Base-by-base conservation (phyloP, 2,797 vertebrate genomes). In the Buphagus erythrorhynchus region DNA sequence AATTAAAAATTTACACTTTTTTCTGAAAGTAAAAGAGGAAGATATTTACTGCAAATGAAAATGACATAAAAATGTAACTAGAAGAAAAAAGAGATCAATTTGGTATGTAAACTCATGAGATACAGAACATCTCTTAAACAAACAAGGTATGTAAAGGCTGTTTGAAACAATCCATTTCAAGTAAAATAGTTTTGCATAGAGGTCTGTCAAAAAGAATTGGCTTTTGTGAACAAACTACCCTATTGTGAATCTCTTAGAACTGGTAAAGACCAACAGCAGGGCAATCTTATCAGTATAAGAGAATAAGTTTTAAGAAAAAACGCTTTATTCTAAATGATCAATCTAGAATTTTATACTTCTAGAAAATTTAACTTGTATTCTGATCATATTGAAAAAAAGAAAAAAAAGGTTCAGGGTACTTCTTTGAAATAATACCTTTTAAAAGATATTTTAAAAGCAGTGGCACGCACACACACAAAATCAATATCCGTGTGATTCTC, bases 181-280 rank as follows among this genome's bases (percentile, higher is more conserved):
- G 69, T 90, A 86, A 96, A 98, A 97, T 85, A 95, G 91, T 92
- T 97, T 97, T 96, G 93, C 96, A 96, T 67, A 96, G 95, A 95
- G 77, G 90, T 92, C 90, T 96, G 92, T 97, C 97, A 96, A 89
- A 67, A 52, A 94, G 61, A 93, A 96, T 55, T 81, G 52, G 63
- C 81, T 97, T 92, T 90, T 14, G 5, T 66, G 68, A 83, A 93
- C 67, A 91, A 94, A 73, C 16, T 55, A 52, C 42, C 5, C 73
- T 67, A 58, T 61, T 63, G 36, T 77, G 94, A 94, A 87, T 79
- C 42, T 48, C 33, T 81, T 66, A 65, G 77, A 91, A 93, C 35
- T 75, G 51, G 83, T 49, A 15, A 96, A 90, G 92, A 97, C 85
- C 97, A 98, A 97, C 97, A 95, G 96, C 96, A 97, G 96, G 88